Base-by-base conservation (phyloP, 2,888 invertebrate species). In the Melieria omissa region DNA sequence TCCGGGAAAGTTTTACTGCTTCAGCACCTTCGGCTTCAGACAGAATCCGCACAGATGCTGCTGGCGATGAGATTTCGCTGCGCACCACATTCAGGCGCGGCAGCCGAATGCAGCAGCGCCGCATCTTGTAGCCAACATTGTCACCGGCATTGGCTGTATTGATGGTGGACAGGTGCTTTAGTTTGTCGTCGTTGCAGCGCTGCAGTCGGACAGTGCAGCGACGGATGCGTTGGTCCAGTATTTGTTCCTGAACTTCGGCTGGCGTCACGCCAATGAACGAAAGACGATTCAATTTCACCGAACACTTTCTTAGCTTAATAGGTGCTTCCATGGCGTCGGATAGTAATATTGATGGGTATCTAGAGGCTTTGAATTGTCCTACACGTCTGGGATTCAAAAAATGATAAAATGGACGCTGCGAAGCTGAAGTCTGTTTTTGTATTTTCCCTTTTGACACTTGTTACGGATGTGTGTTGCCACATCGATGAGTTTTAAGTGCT, bases 181-280 rank as follows among this genome's bases (percentile, higher is more conserved):
- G 42, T 6, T 54, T 46, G 5, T 58, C 7, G 12, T 66, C 62
- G 16, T 77, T 83, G 0, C 78, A 45, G 6, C 80, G 79, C 44
- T 79, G 76, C 58, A 84, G 45, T 9, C 82, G 78, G 0, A 82
- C 84, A 5, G 82, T 77, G 74, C 84, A 82, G 52, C 82, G 80
- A 7, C 83, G 79, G 14, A 84, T 64, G 55, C 78, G 75, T 62
- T 74, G 75, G 65, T 78, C 76, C n/a, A 75, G 63, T 47, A 74
- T 66, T 16, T 67, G 66, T 8, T 81, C 75, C 41, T 75, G 72
- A 12, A 74, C 75, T 7, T 66, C 54, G 0, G 76, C 75, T 1
- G 65, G 65, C 10, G 79, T 71, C 1, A 73, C 71, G 2, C 66
- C 79, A 9, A 81, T 74, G 29, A 75, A 80, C 1, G 82, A 78